These are phyloP conservation scores for Potamarius usumacintae DNA, from an alignment of 2,113 vertebrate species.

Conservation along the genomic window DNA sequence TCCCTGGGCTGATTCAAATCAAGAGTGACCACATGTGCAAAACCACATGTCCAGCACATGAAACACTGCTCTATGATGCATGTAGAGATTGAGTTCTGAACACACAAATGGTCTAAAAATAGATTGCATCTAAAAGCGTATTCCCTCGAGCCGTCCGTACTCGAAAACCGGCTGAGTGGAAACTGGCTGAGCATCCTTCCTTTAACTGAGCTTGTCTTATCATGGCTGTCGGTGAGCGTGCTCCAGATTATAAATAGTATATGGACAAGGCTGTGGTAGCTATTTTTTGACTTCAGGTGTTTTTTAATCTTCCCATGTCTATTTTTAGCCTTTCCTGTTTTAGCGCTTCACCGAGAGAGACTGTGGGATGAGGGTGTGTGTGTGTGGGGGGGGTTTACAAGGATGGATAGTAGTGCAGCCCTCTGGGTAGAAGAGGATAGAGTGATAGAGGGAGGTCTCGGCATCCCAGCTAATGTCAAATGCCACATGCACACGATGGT, in stretches of 20 bases:
- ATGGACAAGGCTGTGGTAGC: slow-evolving; percentile 57
- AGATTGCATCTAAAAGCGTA: slow-evolving; percentile 24
- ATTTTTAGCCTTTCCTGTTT: slow-evolving; percentile 74
- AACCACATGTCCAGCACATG: slow-evolving; percentile 11
- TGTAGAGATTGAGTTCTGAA: slow-evolving; percentile 10
- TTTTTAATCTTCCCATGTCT: slow-evolving; percentile 66
- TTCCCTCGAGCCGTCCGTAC: slow-evolving; percentile 15
- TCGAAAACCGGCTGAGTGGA: slow-evolving; percentile 27
- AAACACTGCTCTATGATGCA: slow-evolving; percentile 8
- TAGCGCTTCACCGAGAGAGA: slow-evolving; percentile 57
- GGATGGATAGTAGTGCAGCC: slow-evolving; percentile 4
- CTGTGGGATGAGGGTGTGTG: slow-evolving; percentile 31
- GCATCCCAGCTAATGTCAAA: slow-evolving; percentile 24
- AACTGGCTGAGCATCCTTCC: slow-evolving; percentile 29
- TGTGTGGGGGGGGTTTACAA: neutral
- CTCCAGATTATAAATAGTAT: slow-evolving; percentile 69
- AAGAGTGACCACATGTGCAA: slow-evolving; percentile 19
- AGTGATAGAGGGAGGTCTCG: slow-evolving; percentile 21
- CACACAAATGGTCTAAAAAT: slow-evolving; percentile 20
- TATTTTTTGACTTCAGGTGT: slow-evolving; percentile 75
- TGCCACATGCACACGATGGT: slow-evolving; percentile 20
- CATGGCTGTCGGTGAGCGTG: slow-evolving; percentile 55
- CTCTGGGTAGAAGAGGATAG: slow-evolving; percentile 2
- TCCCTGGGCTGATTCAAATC: slow-evolving; percentile 2
- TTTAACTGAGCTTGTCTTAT: slow-evolving; percentile 57